Conservation (phyloP, 2,888 invertebrate genomes). For the Corythucha ciliata region DNA sequence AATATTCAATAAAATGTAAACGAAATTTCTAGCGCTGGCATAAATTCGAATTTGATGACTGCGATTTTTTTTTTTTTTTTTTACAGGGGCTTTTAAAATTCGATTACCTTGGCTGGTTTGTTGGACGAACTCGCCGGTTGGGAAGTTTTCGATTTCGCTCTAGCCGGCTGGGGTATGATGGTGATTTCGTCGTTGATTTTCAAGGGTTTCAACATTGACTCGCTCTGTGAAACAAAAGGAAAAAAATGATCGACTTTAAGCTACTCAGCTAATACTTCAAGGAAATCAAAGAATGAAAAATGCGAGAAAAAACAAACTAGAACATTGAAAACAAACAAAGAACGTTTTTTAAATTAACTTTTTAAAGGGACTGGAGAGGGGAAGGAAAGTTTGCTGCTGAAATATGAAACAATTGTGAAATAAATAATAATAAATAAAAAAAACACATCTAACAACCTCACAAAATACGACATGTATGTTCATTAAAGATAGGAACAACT, state of each 20-base stretch:
- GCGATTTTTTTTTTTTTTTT: neutral
- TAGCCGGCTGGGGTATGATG: slow-evolving; percentile 72
- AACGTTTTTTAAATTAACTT: no score
- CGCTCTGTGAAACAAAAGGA: slow-evolving; percentile 40
- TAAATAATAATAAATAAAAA: no score
- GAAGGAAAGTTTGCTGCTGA: no score
- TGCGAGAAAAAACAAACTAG: neutral
- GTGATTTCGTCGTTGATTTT: slow-evolving; percentile 85
- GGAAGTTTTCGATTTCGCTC: slow-evolving; percentile 31
- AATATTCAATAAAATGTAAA: no score
- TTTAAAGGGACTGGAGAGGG: no score
- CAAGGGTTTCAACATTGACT: slow-evolving; percentile 64
- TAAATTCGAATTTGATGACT: no score
- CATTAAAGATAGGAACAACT: no score
- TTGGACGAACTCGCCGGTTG: slow-evolving; percentile 17
- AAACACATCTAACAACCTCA: no score
- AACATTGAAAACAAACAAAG: neutral
- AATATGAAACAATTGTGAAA: no score
- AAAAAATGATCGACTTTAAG: slow-evolving; percentile 4
- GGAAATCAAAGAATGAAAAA: slow-evolving; percentile 13
- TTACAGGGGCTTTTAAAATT: slow-evolving; percentile 13
- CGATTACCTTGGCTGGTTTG: slow-evolving; percentile 23
- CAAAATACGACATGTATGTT: no score
- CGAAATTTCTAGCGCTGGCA: no score
- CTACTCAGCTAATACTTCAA: neutral